These are phyloP conservation scores for Bombylius major DNA, from an alignment of 2,888 invertebrate genomes.

Conservation along the genomic window DNA sequence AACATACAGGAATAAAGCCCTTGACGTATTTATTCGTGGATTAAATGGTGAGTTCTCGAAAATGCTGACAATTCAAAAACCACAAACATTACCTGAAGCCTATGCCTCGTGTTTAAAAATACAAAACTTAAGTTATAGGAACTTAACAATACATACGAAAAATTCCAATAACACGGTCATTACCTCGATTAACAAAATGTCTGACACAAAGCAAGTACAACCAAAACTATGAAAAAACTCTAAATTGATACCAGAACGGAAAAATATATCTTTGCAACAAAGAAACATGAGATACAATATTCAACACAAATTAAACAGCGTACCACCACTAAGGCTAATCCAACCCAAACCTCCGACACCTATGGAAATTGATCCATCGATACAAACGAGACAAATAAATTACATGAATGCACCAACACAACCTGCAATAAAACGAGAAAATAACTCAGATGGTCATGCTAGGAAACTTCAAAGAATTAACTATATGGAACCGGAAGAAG, in stretches of 20 bases:
- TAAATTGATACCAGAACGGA: no score
- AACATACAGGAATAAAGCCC: conserved; percentile 4
- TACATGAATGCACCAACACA: background rate
- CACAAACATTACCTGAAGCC: conserved; percentile 3
- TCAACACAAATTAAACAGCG: no score
- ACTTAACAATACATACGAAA: background rate
- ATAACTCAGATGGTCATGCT: background rate
- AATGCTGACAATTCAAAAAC: conserved; percentile 1
- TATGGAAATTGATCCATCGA: conserved; percentile 4
- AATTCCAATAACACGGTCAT: background rate
- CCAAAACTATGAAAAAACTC: no score
- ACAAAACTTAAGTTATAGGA: conserved; percentile 3
- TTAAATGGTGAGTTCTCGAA: conserved; percentile 6
- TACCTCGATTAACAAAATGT: background rate
- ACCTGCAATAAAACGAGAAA: background rate
- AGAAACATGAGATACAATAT: no score
- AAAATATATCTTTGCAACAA: no score
- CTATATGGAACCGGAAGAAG: background rate
- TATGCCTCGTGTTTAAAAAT: conserved; percentile 2
- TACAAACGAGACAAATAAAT: background rate
- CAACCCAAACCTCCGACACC: background rate
- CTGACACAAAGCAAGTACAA: no score
- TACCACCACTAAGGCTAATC: background rate
- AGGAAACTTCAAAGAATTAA: background rate
- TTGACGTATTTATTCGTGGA: conserved; percentile 2